Evolutionary conservation across 2,888 invertebrate genomes (phyloP), one percentile per base, ranked within the genome.

Genomic region (Timema cristinae): DNA sequence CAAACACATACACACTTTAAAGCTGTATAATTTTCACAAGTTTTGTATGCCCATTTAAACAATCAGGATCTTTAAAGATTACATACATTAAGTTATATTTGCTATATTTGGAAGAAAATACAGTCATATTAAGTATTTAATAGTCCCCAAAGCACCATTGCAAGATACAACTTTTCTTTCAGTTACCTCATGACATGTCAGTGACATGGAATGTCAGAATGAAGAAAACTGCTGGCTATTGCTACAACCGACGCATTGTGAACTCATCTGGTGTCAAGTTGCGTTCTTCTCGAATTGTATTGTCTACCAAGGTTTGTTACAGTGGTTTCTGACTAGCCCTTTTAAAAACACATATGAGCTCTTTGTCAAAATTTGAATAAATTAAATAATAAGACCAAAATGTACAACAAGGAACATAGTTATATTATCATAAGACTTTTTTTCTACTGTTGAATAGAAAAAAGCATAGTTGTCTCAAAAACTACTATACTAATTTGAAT

Each of bases 141-240:
- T 50, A 50, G 15, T 52, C 59, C 61, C n/a, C 52, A 15, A n/a
- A 11, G 48, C n/a, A 74, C 32, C 10, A 15, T 66, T 54, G 50
- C 15, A 52, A 32, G 54, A 66, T 32, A 54, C 10, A 56, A 15
- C 59, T 63, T 68, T 70, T 50, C 51, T 61, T 70, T 51, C 76
- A 83, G 72, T 81, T 96, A 49, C 89, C 93, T 6, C 81, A 84
- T 0, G 88, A 91, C 73, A 83, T 91, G 80, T 82, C 84, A 0
- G 84, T 97, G 0, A 83, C 86, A 16, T 98, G 97, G 97, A 96
- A 92, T 79, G 85, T 88, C 9, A 88, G 93, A 73, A 84, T 97
- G 77, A 86, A 89, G 69, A 91, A 90, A 77, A 95, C 97, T 7
- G 97, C 97, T 16, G 98, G 91, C 8, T 86, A 82, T 75, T 89